phyloP scores from a whole-genome alignment of 1,140 invertebrate species.

The Drosophila albomicans region DNA sequence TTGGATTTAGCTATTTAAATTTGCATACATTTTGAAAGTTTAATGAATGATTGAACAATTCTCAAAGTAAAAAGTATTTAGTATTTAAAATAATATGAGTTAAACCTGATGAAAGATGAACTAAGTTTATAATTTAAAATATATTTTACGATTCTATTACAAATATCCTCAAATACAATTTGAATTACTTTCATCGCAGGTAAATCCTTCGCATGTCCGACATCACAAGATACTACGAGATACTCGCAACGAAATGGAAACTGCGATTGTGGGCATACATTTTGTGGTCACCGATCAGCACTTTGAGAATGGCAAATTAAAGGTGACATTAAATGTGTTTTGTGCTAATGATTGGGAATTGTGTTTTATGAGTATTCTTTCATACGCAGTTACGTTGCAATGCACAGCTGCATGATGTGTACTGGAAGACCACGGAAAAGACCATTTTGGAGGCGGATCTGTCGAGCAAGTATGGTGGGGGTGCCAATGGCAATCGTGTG shows the following conservation, averaged over 20 bases:
- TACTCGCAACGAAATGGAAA: conserved; percentile 79
- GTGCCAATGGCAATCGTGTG: conserved; percentile 64
- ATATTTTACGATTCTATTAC: no score
- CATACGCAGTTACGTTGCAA: conserved; percentile 86
- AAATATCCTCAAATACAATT: no score
- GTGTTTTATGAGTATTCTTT: conserved; percentile 6
- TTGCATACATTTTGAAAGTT: no score
- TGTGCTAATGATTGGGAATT: not conserved
- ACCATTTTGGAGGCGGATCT: conserved; percentile 86
- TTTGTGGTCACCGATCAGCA: conserved; percentile 86
- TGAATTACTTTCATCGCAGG: conserved; percentile 42
- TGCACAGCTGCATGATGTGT: conserved; percentile 87
- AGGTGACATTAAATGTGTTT: conserved; percentile 60
- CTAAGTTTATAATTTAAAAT: no score
- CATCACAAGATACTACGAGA: conserved; percentile 78
- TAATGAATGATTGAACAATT: no score
- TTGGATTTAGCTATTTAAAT: no score
- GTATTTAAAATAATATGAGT: no score
- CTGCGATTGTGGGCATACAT: conserved; percentile 85
- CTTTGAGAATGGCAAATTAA: conserved; percentile 87
- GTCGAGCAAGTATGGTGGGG: conserved; percentile 54
- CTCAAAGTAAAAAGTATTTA: no score
- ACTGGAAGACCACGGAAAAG: conserved; percentile 88
- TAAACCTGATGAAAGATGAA: no score
- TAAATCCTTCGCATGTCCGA: conserved; percentile 78